Evolutionary conservation across 53 echinoderm and acorn worm species (phyloP).

Genomic region (Antedon mediterranea): DNA sequence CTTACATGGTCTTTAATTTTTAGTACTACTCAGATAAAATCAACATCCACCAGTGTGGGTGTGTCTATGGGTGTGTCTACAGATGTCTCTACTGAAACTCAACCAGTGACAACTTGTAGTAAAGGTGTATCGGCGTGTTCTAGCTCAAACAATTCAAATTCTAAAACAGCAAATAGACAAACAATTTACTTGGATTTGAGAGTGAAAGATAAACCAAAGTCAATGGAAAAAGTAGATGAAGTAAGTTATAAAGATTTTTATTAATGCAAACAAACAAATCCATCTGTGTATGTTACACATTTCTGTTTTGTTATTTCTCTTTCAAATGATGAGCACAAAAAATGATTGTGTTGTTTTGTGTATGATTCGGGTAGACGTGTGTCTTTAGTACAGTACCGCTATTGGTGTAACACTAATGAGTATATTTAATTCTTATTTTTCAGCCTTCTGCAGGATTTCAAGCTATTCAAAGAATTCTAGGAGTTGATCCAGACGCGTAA

Average conservation of each 20-base stretch:
- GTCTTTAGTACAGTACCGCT: too few relatives aligned
- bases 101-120: background rate
- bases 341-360: too few relatives aligned
- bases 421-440: background rate
- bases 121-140: background rate
- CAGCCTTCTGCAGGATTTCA: conserved; percentile 13
- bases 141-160: background rate
- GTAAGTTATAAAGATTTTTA: background rate
- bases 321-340: too few relatives aligned
- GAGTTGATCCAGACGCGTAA: conserved; percentile 24
- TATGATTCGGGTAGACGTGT: too few relatives aligned
- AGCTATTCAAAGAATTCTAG: conserved; percentile 60
- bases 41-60: background rate
- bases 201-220: conserved; percentile 3
- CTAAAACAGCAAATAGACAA: conserved; percentile 16
- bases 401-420: too few relatives aligned
- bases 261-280: too few relatives aligned
- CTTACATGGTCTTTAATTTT: too few relatives aligned
- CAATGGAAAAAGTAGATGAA: conserved; percentile 17
- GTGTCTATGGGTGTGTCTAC: background rate
- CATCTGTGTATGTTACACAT: too few relatives aligned
- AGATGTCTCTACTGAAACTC: background rate
- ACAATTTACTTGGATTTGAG: conserved; percentile 70
- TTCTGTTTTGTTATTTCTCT: too few relatives aligned
- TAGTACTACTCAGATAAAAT: background rate